phyloP scores from a whole-genome alignment of 2,797 vertebrate genomes.

The Microctenopoma lineatum region DNA sequence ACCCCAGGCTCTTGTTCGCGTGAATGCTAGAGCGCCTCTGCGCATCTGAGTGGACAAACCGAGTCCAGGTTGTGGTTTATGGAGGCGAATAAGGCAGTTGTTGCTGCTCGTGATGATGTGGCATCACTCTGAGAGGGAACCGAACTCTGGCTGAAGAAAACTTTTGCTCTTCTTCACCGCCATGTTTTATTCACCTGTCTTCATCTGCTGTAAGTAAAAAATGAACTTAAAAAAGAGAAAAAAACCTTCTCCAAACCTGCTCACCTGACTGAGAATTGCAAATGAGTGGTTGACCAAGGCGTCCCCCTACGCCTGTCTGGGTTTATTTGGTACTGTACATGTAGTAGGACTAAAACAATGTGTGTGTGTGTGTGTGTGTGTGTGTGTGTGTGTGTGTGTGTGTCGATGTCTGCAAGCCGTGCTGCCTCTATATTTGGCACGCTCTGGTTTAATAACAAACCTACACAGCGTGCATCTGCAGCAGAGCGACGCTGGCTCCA shows the following conservation, averaged over 20 bases:
- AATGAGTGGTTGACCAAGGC: constrained; percentile 13
- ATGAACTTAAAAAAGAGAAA: neutral
- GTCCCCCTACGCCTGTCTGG: constrained; percentile 10
- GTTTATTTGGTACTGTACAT: constrained; percentile 18
- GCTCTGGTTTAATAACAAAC: constrained; percentile 57
- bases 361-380: neutral
- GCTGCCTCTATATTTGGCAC: constrained; percentile 28
- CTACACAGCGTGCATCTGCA: constrained; percentile 54
- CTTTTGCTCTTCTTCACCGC: too few relatives aligned
- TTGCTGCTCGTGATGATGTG: neutral
- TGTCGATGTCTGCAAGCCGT: constrained; percentile 11
- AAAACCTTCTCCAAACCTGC: neutral
- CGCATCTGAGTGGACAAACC: neutral
- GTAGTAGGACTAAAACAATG: neutral
- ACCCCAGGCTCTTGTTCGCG: constrained; percentile 9
- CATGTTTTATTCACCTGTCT: neutral
- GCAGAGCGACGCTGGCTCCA: constrained; percentile 37
- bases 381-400: constrained; percentile 5
- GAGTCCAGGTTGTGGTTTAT: neutral
- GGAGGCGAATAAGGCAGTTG: neutral
- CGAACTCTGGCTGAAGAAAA: neutral
- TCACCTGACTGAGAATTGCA: constrained; percentile 7
- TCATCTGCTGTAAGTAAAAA: too few relatives aligned
- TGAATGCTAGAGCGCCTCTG: neutral
- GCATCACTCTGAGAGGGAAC: neutral